Percentiles rank a stretch among this genome's conserved stretches.
These are phyloP conservation scores for Euthynnus affinis DNA, from an alignment of 2,797 vertebrate species.

Conservation along the genomic window DNA sequence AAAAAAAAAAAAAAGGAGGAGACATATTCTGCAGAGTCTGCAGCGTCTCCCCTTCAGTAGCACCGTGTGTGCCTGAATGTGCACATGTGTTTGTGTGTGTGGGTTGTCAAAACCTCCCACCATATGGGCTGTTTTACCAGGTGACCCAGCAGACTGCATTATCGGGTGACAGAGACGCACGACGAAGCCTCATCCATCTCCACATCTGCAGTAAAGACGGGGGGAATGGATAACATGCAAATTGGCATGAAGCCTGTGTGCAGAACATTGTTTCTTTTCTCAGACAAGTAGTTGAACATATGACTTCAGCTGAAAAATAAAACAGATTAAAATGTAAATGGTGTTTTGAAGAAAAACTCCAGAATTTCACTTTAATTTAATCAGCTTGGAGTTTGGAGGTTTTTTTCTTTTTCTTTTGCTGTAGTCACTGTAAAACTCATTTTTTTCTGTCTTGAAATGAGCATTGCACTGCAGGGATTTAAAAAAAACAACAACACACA, in stretches of 20 bases:
- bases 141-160: slow-evolving; percentile 70
- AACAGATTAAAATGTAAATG: slow-evolving; percentile 11
- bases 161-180: slow-evolving; percentile 72
- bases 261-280: slow-evolving; percentile 16
- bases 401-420: neutral
- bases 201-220: slow-evolving; percentile 52
- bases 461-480: neutral
- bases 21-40: slow-evolving; percentile 73
- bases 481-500: slow-evolving; percentile 14
- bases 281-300: neutral
- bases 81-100: slow-evolving; percentile 21
- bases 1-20: slow-evolving; percentile 22
- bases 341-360: neutral
- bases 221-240: slow-evolving; percentile 31
- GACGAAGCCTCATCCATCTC: slow-evolving; percentile 57
- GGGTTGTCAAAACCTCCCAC: slow-evolving; percentile 59
- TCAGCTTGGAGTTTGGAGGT: slow-evolving; percentile 14
- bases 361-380: slow-evolving; percentile 3
- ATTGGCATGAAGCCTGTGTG: slow-evolving; percentile 27
- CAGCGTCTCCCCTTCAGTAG: slow-evolving; percentile 56
- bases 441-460: slow-evolving; percentile 27
- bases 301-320: slow-evolving; percentile 19
- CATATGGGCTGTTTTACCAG: slow-evolving; percentile 75
- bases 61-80: slow-evolving; percentile 23
- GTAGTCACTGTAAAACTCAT: slow-evolving; percentile 6